Evolutionary conservation across 2,113 vertebrate species (phyloP).

Genomic region (Rhea americana): DNA sequence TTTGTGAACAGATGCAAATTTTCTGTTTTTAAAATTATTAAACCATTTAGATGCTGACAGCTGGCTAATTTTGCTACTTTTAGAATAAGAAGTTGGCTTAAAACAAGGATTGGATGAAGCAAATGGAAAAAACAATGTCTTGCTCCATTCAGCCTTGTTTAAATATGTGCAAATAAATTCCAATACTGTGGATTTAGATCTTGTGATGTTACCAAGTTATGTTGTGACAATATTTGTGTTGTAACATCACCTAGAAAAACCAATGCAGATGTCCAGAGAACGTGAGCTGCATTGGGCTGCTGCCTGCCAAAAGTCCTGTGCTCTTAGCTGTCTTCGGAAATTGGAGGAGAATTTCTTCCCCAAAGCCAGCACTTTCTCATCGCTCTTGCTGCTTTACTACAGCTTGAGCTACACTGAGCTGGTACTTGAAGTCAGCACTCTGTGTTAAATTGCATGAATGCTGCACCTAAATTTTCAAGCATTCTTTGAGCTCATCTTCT

Average conservation of each 20-base stretch:
- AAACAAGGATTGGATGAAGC: constrained; percentile 21
- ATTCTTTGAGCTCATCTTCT: not conserved
- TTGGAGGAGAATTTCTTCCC: not conserved
- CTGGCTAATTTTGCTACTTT: constrained; percentile 8
- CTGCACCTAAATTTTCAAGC: not conserved
- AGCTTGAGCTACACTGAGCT: not conserved
- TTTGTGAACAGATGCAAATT: not conserved
- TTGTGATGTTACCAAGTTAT: constrained; percentile 18
- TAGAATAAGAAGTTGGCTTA: constrained; percentile 34
- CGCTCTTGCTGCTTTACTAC: constrained; percentile 1
- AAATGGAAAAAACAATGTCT: constrained; percentile 42
- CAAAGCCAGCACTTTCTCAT: not conserved
- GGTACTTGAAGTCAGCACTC: not conserved
- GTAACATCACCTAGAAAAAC: constrained; percentile 31
- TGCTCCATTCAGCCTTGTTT: constrained; percentile 24
- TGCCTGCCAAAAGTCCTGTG: not conserved
- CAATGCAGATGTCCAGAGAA: not conserved
- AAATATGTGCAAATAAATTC: constrained; percentile 48
- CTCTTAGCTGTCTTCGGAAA: not conserved
- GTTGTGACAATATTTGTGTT: constrained; percentile 31
- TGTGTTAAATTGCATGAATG: not conserved
- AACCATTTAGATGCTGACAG: not conserved
- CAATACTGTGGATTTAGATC: not conserved
- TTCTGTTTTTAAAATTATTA: not conserved
- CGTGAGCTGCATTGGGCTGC: not conserved